Base-by-base conservation (phyloP, 2,113 vertebrate species). In the Sturnus vulgaris region DNA sequence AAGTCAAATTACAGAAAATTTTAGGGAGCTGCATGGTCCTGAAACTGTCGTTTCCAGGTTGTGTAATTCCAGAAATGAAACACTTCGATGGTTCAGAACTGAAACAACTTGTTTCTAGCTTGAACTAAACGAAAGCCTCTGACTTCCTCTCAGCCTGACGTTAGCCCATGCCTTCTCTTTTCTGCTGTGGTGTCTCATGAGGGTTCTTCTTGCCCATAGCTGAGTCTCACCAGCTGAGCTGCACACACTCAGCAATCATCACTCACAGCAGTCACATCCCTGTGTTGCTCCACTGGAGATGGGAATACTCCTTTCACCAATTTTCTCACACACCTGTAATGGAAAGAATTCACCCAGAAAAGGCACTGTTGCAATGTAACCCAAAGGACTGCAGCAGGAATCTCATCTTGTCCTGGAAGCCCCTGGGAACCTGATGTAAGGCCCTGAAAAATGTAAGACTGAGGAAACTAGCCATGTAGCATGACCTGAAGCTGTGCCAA, bases 261-360 rank as follows among this genome's bases (percentile, higher is more conserved):
- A 49, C 7, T 15, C n/a, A 3, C 9, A 40, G 50, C 18, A 77
- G 24, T 22, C 60, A 69, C 28, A 18, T 22, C 37, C 42, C 35
- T 27, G 20, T 9, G 18, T 21, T 0, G 0, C 13, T 13, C 12
- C 25, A 28, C 24, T 49, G 50, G 33, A 84, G 69, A 4, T 59
- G 20, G 33, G 44, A 77, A 57, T 42, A 18, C 14, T 9, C 46
- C 18, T 80, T 76, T 19, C 19, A 68, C 25, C 39, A 84, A 42
- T 64, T 63, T 52, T 37, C 20, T 39, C 9, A 33, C 56, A 63
- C 39, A 64, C 10, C 30, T 60, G 21, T 35, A 85, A 47, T n/a
- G 27, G 27, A 88, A 68, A 4, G 15, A 30, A 33, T 35, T 91
- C 25, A 71, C 30, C 12, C 65, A 75, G 69, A 50, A 64, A 64